Evolutionary conservation across 2,888 invertebrate species (phyloP).

Genomic region (Cosmorhoe ocellata): DNA sequence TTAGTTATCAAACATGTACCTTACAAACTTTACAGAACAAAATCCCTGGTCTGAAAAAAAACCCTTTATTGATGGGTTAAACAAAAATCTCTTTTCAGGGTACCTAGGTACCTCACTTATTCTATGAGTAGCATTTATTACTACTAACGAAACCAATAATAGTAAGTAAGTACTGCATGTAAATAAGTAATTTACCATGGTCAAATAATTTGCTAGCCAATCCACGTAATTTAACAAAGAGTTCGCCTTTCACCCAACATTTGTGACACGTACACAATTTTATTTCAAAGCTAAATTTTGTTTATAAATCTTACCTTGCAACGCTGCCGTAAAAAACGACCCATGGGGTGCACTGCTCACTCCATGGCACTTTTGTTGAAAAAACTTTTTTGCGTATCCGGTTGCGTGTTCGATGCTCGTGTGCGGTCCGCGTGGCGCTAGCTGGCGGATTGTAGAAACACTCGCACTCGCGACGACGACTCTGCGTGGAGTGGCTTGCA

Average conservation of each 20-base stretch:
- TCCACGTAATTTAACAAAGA: conserved; percentile 71
- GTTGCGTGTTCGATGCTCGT: conserved; percentile 39
- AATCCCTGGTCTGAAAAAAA: no score
- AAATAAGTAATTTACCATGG: conserved; percentile 23
- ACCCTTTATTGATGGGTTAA: no score
- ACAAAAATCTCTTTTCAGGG: no score
- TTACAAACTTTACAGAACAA: no score
- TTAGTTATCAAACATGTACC: no score
- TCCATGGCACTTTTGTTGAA: conserved; percentile 52
- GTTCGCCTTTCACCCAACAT: conserved; percentile 78
- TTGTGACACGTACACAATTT: conserved; percentile 77
- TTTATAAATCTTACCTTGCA: conserved; percentile 62
- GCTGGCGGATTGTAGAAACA: conserved; percentile 32
- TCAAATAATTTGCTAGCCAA: conserved; percentile 51
- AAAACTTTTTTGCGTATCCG: conserved; percentile 56
- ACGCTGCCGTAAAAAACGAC: conserved; percentile 46
- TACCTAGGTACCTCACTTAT: no score
- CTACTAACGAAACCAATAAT: no score
- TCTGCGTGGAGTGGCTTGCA: conserved; percentile 52
- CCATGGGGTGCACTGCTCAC: conserved; percentile 46
- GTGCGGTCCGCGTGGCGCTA: conserved; percentile 37
- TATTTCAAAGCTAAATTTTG: conserved; percentile 49
- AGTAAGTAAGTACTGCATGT: neutral
- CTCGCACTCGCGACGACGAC: conserved; percentile 61
- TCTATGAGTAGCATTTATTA: no score